Evolutionary conservation across 1,140 invertebrate species (phyloP).

Genomic region (Lepidurus apus): DNA sequence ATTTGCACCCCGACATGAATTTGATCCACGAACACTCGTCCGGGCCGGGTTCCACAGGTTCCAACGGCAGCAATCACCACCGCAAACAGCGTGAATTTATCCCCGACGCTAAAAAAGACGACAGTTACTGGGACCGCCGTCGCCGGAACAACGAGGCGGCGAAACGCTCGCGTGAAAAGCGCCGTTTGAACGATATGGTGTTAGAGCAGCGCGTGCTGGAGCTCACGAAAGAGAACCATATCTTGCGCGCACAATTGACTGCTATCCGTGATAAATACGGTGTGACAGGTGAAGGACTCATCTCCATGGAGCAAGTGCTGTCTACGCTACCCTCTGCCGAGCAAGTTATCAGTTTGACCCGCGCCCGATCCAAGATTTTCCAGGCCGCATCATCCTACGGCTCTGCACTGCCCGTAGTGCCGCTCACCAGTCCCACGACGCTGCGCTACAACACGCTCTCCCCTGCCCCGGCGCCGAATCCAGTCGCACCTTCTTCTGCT

Average conservation of each 20-base stretch:
- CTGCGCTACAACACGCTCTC: constrained; percentile 18
- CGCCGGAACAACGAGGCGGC: constrained; percentile 94
- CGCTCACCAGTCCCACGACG: constrained; percentile 1
- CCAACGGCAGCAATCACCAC: constrained; percentile 46
- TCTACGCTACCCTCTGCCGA: constrained; percentile 74
- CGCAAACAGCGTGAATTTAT: constrained; percentile 94
- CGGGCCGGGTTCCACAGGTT: not conserved
- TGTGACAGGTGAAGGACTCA: constrained; percentile 74
- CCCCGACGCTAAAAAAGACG: constrained; percentile 93
- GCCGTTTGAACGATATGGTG: constrained; percentile 94
- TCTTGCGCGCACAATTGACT: constrained; percentile 83
- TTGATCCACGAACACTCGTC: not conserved
- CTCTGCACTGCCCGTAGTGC: not conserved
- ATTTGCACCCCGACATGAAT: not conserved
- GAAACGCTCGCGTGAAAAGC: constrained; percentile 87
- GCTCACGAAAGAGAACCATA: constrained; percentile 88
- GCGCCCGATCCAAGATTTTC: constrained; percentile 33
- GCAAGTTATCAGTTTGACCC: constrained; percentile 68
- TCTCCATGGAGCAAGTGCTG: constrained; percentile 79
- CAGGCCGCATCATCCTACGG: not conserved
- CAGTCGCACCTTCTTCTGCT: not conserved
- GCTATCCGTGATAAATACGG: constrained; percentile 91
- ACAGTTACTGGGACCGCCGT: constrained; percentile 93
- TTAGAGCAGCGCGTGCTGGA: constrained; percentile 88
- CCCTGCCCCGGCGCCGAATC: not conserved